Evolutionary conservation across 2,888 invertebrate species (phyloP).

Genomic region (Camponotus fellah): DNA sequence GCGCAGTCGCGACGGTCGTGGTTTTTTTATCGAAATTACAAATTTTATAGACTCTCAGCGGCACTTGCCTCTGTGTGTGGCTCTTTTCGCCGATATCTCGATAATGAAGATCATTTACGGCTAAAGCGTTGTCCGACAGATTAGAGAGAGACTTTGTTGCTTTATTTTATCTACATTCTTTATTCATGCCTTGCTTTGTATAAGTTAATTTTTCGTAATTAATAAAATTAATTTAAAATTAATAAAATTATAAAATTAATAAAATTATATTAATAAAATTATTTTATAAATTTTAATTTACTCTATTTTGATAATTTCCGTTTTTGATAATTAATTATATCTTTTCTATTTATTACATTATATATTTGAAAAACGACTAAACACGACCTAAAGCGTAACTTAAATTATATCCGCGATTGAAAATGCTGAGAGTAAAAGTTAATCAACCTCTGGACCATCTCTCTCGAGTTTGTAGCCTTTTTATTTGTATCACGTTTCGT

Average conservation of each 20-base stretch:
- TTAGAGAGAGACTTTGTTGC: neutral
- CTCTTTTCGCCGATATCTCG: neutral
- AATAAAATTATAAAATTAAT: too few relatives aligned
- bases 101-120: slow-evolving; percentile 21
- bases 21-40: slow-evolving; percentile 41
- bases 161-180: neutral
- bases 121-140: neutral
- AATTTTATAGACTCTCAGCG: slow-evolving; percentile 16
- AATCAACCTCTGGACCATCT: slow-evolving; percentile 31
- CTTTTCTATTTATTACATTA: neutral
- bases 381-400: neutral
- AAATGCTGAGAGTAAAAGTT: slow-evolving; percentile 2
- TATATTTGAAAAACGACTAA: neutral
- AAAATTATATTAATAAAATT: too few relatives aligned
- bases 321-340: neutral
- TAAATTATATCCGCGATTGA: neutral
- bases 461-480: slow-evolving; percentile 38
- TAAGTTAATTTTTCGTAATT: neutral
- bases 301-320: neutral
- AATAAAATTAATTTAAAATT: too few relatives aligned
- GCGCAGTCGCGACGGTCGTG: neutral
- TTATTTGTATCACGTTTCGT: slow-evolving; percentile 53
- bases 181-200: neutral
- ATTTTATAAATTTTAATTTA: neutral
- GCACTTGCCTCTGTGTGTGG: neutral